Percentiles rank a stretch among this genome's conserved stretches.
phyloP scores from a whole-genome alignment of 2,113 vertebrate genomes.

The Notothenia rossii region DNA sequence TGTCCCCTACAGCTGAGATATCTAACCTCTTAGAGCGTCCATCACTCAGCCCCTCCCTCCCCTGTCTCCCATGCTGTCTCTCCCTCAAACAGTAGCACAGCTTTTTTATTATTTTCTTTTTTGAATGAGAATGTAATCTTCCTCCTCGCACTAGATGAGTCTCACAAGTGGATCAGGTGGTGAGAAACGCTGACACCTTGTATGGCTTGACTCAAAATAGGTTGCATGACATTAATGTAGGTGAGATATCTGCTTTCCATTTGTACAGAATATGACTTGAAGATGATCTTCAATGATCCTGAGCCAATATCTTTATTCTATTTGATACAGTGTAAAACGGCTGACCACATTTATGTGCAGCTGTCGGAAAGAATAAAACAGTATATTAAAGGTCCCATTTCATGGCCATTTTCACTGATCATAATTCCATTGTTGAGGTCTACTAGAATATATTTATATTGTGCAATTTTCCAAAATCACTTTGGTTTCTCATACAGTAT shows the following conservation, averaged over 20 bases:
- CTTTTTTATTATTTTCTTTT: not conserved
- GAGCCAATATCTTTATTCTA: not conserved
- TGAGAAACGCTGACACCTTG: not conserved
- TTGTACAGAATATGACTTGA: not conserved
- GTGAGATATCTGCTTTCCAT: not conserved
- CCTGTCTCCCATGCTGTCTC: not conserved
- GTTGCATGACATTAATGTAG: not conserved
- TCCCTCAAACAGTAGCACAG: not conserved
- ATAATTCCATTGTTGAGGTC: too few species aligned
- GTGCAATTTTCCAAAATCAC: too few species aligned
- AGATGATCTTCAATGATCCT: not conserved
- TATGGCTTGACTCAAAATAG: not conserved
- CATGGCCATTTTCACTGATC: too few species aligned
- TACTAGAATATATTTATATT: too few species aligned
- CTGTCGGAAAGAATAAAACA: too few species aligned
- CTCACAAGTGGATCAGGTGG: not conserved
- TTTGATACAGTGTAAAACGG: not conserved
- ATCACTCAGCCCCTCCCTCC: slow-evolving; percentile 5
- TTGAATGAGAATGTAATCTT: not conserved
- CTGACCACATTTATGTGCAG: not conserved
- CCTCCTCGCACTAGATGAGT: not conserved
- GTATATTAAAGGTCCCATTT: not conserved
- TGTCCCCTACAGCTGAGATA: slow-evolving; percentile 37
- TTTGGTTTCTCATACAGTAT: too few species aligned
- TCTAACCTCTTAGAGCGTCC: slow-evolving; percentile 19